These are phyloP conservation scores for Mandrillus leucophaeus DNA, from an alignment of 2,113 vertebrate genomes.

Conservation along the genomic window DNA sequence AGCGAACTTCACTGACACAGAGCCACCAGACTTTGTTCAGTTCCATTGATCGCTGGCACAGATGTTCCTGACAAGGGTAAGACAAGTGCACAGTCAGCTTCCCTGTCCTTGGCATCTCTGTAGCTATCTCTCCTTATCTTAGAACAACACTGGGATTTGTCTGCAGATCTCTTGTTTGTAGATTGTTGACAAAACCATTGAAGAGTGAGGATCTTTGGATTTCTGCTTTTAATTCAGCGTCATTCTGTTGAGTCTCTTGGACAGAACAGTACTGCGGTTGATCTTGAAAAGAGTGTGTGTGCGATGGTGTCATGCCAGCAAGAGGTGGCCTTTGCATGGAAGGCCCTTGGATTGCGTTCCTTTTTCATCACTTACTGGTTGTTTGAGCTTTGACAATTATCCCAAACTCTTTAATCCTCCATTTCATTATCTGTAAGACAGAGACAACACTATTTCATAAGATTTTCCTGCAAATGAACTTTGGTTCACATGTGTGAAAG, in stretches of 20 bases:
- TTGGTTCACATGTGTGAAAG: background rate
- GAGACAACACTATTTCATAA: background rate
- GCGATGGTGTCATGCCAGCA: background rate
- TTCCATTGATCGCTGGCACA: background rate
- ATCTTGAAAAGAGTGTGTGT: background rate
- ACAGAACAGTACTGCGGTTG: background rate
- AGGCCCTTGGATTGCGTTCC: background rate
- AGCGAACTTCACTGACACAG: background rate
- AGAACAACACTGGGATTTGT: slow-evolving; percentile 58
- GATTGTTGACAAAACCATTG: background rate
- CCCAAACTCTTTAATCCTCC: background rate
- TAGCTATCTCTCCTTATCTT: background rate
- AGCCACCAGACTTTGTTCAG: background rate
- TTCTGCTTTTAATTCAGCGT: background rate
- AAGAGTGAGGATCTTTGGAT: background rate
- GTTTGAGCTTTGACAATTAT: background rate
- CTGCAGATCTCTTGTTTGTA: background rate
- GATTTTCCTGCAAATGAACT: background rate
- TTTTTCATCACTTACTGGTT: background rate
- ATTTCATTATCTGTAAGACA: background rate
- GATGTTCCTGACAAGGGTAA: background rate
- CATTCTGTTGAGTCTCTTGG: background rate
- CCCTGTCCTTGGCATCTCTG: background rate
- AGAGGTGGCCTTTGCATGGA: background rate
- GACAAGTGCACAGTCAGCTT: background rate